phyloP scores from a whole-genome alignment of 2,113 vertebrate genomes.

The Ardeotis arabs region DNA sequence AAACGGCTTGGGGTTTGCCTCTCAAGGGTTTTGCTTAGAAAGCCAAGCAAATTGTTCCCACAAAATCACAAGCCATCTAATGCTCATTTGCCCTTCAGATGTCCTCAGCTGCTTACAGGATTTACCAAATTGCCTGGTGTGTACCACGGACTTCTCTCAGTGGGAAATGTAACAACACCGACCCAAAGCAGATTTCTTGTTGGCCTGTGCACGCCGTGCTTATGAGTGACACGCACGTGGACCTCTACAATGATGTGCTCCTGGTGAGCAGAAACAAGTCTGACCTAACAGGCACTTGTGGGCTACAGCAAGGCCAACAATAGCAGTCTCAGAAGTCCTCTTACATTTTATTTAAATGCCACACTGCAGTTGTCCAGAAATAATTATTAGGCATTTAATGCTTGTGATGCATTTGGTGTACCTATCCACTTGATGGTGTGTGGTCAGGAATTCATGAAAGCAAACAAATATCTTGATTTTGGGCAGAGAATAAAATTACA shows the following conservation, averaged over 20 bases:
- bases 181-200: background rate
- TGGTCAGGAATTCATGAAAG: background rate
- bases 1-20: background rate
- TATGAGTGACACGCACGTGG: rapidly evolving
- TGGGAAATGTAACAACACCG: background rate
- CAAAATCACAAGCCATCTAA: background rate
- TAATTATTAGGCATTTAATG: background rate
- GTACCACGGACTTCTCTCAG: background rate
- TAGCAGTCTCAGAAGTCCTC: conserved; percentile 11
- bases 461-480: conserved; percentile 1
- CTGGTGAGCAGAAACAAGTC: background rate
- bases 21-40: background rate
- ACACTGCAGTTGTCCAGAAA: background rate
- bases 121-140: background rate
- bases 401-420: background rate
- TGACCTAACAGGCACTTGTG: background rate
- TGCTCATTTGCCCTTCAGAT: background rate
- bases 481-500: background rate
- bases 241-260: background rate
- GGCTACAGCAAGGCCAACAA: background rate
- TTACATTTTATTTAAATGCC: conserved; percentile 16
- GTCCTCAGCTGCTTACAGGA: background rate
- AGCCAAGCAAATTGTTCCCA: background rate
- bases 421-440: background rate
- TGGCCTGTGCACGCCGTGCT: background rate